Evolutionary conservation across 2,888 invertebrate species (phyloP).

Genomic region (Trichopoda pennipes): DNA sequence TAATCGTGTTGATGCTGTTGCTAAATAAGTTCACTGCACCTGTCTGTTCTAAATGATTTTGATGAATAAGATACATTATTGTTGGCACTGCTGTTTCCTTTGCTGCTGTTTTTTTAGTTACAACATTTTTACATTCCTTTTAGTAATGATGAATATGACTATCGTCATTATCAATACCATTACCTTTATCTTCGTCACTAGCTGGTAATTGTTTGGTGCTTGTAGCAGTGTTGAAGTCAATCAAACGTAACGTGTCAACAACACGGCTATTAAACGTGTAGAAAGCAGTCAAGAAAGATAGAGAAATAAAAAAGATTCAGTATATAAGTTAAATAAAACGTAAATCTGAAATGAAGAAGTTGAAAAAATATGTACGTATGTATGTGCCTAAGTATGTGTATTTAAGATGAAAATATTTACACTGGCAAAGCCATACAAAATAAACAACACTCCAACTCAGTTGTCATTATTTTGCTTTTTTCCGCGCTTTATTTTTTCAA

Average conservation of each 20-base stretch:
- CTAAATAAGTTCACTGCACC: constrained; percentile 68
- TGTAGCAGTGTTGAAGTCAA: constrained; percentile 56
- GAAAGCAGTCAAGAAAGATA: constrained; percentile 13
- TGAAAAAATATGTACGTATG: neutral
- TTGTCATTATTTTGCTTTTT: constrained; percentile 10
- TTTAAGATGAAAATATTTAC: neutral
- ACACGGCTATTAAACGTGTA: constrained; percentile 63
- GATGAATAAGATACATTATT: constrained; percentile 26
- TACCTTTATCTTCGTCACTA: constrained; percentile 18
- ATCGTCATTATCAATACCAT: constrained; percentile 21
- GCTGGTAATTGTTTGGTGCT: constrained; percentile 47
- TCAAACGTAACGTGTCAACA: constrained; percentile 67
- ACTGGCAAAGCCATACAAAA: neutral
- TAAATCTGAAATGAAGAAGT: constrained; percentile 22
- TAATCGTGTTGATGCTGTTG: constrained; percentile 23
- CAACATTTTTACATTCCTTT: constrained; percentile 16
- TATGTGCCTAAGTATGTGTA: neutral
- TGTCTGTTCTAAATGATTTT: constrained; percentile 50
- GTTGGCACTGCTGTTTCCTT: neutral
- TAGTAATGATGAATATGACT: constrained; percentile 24
- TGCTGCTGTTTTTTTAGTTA: constrained; percentile 8
- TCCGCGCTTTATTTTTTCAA: neutral
- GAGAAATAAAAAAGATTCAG: neutral
- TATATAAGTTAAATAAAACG: constrained; percentile 45
- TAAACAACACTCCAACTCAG: neutral